A percentile compares a stretch with the other conserved stretches of the same genome.
These are phyloP conservation scores for Amphiura filiformis DNA, from an alignment of 35 echinoderm and acorn worm species.

Conservation along the genomic window DNA sequence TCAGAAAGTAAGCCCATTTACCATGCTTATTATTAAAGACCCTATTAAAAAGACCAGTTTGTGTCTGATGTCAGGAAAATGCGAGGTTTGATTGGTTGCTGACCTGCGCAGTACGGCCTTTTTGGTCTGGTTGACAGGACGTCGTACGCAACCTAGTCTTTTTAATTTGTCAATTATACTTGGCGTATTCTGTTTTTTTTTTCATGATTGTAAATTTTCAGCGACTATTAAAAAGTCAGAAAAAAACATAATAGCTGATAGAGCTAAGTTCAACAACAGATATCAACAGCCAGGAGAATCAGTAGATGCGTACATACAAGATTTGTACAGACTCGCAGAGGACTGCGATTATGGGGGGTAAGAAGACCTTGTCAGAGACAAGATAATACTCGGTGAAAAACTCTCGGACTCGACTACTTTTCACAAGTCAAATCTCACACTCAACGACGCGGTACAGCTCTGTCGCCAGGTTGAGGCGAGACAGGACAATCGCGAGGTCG, in stretches of 20 bases:
- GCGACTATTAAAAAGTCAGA: conserved; percentile 4
- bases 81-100: too few relatives aligned
- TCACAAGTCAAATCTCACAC: background rate
- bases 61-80: too few relatives aligned
- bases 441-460: background rate
- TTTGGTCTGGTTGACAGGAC: too few relatives aligned
- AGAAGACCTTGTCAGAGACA: conserved; percentile 30
- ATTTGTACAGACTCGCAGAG: conserved; percentile 32
- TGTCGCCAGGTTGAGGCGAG: background rate
- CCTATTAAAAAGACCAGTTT: too few relatives aligned
- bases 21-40: too few relatives aligned
- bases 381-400: conserved; percentile 17
- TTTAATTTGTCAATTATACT: too few relatives aligned
- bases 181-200: too few relatives aligned
- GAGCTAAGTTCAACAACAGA: conserved; percentile 42
- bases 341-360: conserved; percentile 21
- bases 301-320: conserved; percentile 30
- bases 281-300: conserved; percentile 29
- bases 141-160: too few relatives aligned
- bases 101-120: too few relatives aligned
- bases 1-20: too few relatives aligned
- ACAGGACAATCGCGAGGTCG: conserved; percentile 3
- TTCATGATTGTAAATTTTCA: background rate
- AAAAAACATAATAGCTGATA: conserved; percentile 22
- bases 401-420: background rate